phyloP scores from a whole-genome alignment of 2,797 vertebrate genomes.

The Hemitrygon akajei region DNA sequence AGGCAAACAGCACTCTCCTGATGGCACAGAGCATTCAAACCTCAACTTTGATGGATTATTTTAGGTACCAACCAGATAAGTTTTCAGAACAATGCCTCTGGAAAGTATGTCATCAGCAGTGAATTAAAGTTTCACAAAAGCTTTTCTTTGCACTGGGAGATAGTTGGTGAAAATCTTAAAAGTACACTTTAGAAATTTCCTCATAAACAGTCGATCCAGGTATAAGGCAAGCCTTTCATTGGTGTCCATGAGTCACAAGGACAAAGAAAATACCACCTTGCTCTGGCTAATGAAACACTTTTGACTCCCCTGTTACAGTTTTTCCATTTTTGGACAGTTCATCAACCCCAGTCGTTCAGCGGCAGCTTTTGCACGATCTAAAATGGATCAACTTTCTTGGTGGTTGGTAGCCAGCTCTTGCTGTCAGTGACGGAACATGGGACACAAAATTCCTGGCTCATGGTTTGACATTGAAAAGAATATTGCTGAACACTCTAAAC shows the following conservation, averaged over 20 bases:
- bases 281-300: background rate
- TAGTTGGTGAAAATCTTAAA: background rate
- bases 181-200: background rate
- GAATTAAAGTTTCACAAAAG: background rate
- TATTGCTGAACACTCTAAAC: background rate
- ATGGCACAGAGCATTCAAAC: background rate
- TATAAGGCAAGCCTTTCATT: background rate
- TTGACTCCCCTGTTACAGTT: background rate
- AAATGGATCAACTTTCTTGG: background rate
- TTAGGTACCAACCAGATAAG: too few species aligned
- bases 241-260: background rate
- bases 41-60: background rate
- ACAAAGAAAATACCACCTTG: background rate
- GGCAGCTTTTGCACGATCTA: background rate
- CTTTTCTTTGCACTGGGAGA: background rate
- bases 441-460: background rate
- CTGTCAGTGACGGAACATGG: background rate
- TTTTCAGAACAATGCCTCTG: background rate
- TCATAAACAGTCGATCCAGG: background rate
- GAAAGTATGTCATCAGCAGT: background rate
- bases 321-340: background rate
- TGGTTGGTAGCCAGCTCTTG: background rate
- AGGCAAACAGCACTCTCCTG: background rate
- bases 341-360: background rate
- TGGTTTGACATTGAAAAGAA: background rate